These are phyloP conservation scores for Catostylus mosaicus DNA, from an alignment of 30 jellyfish, hydroid and myxozoan species.

Conservation along the genomic window DNA sequence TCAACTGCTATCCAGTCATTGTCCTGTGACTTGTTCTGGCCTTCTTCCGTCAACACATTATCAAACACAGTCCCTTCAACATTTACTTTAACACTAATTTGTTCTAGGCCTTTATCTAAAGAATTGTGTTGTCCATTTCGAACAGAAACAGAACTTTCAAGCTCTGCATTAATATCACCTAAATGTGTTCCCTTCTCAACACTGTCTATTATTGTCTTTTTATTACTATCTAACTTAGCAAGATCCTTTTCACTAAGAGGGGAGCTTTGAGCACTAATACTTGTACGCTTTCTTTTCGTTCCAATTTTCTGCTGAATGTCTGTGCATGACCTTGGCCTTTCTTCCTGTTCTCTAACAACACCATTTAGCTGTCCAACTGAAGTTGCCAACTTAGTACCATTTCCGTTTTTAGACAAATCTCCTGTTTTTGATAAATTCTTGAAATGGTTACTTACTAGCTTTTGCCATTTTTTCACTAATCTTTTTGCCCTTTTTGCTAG, in stretches of 20 bases:
- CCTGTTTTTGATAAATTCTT: constrained; percentile 53
- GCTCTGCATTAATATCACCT: neutral
- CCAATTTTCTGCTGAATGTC: constrained; percentile 56
- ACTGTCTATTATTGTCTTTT: neutral
- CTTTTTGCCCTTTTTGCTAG: constrained; percentile 90
- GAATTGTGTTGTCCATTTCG: constrained; percentile 32
- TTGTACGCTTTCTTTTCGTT: constrained; percentile 63
- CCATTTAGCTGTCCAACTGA: constrained; percentile 62
- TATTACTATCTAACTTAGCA: neutral
- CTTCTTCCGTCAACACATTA: neutral
- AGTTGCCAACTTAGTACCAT: constrained; percentile 46
- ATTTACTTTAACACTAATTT: neutral
- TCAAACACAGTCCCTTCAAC: neutral
- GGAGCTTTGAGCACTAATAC: constrained; percentile 47
- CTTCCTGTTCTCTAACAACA: constrained; percentile 38
- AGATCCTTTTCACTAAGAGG: constrained; percentile 38
- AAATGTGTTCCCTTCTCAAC: neutral
- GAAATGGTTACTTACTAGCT: constrained; percentile 81
- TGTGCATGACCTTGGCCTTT: constrained; percentile 57
- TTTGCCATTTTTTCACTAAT: constrained; percentile 89
- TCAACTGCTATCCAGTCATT: constrained; percentile 29
- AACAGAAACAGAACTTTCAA: neutral
- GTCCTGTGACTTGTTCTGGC: neutral
- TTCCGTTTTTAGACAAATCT: constrained; percentile 51
- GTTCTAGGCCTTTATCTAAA: neutral